Percentiles rank a stretch among this genome's conserved stretches.
Evolutionary conservation across 2,888 invertebrate genomes (phyloP).

Genomic region (Nebria salina): DNA sequence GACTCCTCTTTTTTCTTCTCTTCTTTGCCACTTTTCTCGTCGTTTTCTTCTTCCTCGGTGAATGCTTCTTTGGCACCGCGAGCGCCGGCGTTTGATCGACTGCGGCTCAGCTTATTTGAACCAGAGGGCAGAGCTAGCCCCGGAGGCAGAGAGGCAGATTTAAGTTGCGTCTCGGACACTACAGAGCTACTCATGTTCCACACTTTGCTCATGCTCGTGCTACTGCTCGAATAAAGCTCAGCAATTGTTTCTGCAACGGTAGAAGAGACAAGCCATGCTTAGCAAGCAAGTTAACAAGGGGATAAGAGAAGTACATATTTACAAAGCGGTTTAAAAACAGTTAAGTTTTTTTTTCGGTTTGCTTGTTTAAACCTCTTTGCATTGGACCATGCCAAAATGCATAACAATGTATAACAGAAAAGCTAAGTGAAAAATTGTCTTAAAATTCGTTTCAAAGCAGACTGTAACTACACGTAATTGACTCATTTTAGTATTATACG

Average conservation of each 20-base stretch:
- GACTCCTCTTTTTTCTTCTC: constrained; percentile 67
- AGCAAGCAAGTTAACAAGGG: constrained; percentile 37
- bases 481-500: too few species aligned
- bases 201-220: constrained; percentile 53
- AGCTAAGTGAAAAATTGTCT: neutral
- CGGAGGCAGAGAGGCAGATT: constrained; percentile 73
- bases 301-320: constrained; percentile 14
- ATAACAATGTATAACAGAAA: neutral
- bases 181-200: constrained; percentile 49
- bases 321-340: constrained; percentile 23
- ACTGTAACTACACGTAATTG: too few species aligned
- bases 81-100: constrained; percentile 61
- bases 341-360: constrained; percentile 6
- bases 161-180: constrained; percentile 66
- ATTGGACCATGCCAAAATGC: constrained; percentile 25
- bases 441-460: neutral
- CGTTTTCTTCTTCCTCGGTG: constrained; percentile 58
- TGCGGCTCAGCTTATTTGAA: constrained; percentile 66
- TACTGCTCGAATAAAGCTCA: constrained; percentile 57
- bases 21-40: constrained; percentile 54
- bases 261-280: constrained; percentile 50
- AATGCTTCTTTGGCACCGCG: constrained; percentile 58
- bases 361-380: constrained; percentile 6
- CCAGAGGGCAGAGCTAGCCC: constrained; percentile 67
- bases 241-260: constrained; percentile 60